These are phyloP conservation scores for Numida meleagris DNA, from an alignment of 2,113 vertebrate genomes.

Conservation along the genomic window DNA sequence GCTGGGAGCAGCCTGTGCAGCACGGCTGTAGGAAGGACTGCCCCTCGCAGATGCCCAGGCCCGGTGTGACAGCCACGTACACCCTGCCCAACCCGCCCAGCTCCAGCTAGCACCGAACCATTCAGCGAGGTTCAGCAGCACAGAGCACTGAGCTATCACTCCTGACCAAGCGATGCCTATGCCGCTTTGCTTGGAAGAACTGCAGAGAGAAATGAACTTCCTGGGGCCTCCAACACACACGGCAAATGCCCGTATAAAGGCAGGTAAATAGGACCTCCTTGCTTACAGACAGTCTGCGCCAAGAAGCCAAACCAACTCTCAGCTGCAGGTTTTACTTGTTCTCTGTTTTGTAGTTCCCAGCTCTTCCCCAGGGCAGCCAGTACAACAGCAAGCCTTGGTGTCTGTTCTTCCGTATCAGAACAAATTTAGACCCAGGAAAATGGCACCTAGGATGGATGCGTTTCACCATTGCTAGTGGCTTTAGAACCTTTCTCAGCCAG, in stretches of 20 bases:
- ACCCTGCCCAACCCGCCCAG: not conserved
- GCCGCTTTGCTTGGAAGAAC: not conserved
- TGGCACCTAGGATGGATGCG: not conserved
- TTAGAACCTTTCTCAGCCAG: not conserved
- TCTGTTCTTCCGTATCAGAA: not conserved
- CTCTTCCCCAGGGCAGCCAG: not conserved
- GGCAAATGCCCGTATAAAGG: not conserved
- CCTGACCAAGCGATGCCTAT: not conserved
- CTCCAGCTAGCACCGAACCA: not conserved
- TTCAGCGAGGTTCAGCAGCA: not conserved
- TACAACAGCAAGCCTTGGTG: not conserved
- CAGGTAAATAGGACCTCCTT: not conserved
- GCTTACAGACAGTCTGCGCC: rapidly evolving
- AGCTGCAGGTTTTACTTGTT: not conserved
- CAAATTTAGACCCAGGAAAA: not conserved
- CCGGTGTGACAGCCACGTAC: rapidly evolving
- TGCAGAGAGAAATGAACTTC: not conserved
- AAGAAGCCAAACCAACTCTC: not conserved
- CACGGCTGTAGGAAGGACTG: not conserved
- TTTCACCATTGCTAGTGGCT: not conserved
- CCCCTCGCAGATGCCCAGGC: not conserved
- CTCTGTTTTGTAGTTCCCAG: not conserved
- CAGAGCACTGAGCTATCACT: not conserved
- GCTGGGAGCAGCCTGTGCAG: not conserved
- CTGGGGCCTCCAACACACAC: not conserved